Evolutionary conservation across 2,888 invertebrate genomes (phyloP).

Genomic region (Desoria tigrina): DNA sequence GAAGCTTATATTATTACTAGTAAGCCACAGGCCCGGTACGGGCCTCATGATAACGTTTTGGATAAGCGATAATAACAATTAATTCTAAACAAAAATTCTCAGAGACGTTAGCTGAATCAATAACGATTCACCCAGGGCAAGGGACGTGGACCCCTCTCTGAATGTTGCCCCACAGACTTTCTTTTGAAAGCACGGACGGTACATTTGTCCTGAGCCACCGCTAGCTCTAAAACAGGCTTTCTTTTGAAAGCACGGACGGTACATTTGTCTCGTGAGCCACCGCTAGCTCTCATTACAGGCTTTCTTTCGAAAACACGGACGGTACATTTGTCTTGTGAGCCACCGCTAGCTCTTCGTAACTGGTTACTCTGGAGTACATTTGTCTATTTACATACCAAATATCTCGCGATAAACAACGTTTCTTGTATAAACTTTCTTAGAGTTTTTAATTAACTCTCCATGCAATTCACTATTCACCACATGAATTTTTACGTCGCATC

Average conservation of each 20-base stretch:
- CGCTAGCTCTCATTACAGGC: too few species aligned
- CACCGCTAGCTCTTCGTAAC: too few species aligned
- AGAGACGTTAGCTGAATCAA: constrained; percentile 8
- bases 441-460: constrained; percentile 11
- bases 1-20: too few species aligned
- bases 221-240: too few species aligned
- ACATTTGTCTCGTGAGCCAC: constrained; percentile 21
- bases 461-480: not conserved
- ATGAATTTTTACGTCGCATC: constrained; percentile 17
- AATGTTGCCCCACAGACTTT: constrained; percentile 23
- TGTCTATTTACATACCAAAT: constrained; percentile 11
- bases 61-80: too few species aligned
- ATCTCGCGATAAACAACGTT: constrained; percentile 26
- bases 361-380: too few species aligned
- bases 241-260: constrained; percentile 18
- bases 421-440: constrained; percentile 21
- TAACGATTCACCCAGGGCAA: constrained; percentile 28
- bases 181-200: constrained; percentile 18
- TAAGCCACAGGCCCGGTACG: too few species aligned
- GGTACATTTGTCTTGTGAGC: too few species aligned
- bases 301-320: too few species aligned
- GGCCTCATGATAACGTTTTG: too few species aligned
- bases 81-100: too few species aligned
- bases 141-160: constrained; percentile 29
- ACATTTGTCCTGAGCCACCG: too few species aligned